phyloP scores from a whole-genome alignment of 1,140 invertebrate species.

The Meteorus sp. region DNA sequence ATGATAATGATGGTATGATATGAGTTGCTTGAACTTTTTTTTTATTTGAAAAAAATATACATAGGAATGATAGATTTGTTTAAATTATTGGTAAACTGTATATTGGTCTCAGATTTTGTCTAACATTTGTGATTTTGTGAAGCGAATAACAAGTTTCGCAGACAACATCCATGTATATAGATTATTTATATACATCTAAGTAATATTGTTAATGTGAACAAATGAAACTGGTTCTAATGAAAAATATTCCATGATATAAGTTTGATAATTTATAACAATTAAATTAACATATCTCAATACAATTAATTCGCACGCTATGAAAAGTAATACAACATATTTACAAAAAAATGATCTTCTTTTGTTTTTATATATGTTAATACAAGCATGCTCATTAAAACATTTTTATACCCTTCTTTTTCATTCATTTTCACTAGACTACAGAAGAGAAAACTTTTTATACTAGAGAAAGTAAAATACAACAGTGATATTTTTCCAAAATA shows the following conservation, averaged over 20 bases:
- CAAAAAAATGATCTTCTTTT: constrained; percentile 16
- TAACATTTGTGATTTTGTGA: constrained; percentile 1
- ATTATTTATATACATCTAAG: too few species aligned
- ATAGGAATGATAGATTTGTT: constrained; percentile 19
- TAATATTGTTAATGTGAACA: too few species aligned
- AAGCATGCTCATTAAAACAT: constrained; percentile 5
- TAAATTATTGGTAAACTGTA: not conserved
- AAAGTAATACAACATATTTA: constrained; percentile 21
- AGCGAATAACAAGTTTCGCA: not conserved
- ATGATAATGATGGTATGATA: constrained; percentile 8
- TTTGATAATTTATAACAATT: constrained; percentile 13
- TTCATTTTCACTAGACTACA: not conserved
- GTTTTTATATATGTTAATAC: constrained; percentile 4
- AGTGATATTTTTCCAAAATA: constrained; percentile 12
- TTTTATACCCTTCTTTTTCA: constrained; percentile 1
- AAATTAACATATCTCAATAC: constrained; percentile 8
- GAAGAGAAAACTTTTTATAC: too few species aligned
- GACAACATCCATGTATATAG: too few species aligned
- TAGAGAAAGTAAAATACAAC: constrained; percentile 1
- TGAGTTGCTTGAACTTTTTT: constrained; percentile 5
- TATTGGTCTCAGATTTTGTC: not conserved
- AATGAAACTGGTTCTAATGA: too few species aligned
- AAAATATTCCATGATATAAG: not conserved
- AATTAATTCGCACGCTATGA: constrained; percentile 15
- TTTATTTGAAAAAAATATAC: constrained; percentile 27